Conservation (phyloP, 2,797 vertebrate species). For the Emys orbicularis region DNA sequence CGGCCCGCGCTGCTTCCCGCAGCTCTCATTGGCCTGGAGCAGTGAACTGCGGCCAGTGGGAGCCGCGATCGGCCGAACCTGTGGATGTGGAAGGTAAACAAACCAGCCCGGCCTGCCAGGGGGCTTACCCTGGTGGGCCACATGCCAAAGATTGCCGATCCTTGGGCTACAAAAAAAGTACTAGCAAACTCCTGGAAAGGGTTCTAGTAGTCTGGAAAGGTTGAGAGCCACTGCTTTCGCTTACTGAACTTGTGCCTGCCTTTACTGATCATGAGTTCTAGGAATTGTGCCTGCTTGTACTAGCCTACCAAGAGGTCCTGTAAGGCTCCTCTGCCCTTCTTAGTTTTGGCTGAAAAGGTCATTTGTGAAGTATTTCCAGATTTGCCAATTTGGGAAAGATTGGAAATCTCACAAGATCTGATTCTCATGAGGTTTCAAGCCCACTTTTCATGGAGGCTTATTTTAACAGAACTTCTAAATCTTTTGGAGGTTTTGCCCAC, state of each 20-base stretch:
- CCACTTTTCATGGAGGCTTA: fast-evolving
- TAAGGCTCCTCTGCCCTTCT: fast-evolving
- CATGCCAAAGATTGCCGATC: no score
- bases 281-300: fast-evolving
- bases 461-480: background rate
- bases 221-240: background rate
- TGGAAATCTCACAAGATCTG: no score
- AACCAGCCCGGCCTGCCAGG: no score
- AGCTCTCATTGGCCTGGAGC: no score
- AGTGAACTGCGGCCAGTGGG: no score
- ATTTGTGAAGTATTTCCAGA: background rate
- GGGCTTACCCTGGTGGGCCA: no score
- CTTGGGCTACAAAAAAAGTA: no score
- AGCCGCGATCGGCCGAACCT: no score
- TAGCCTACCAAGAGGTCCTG: background rate
- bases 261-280: fast-evolving
- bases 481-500: background rate
- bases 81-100: no score
- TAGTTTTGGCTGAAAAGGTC: background rate
- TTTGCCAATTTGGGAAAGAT: background rate
- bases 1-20: no score
- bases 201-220: no score
- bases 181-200: no score
- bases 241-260: background rate
- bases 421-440: background rate